These are phyloP conservation scores for Microplitis demolitor DNA, from an alignment of 1,140 invertebrate genomes.

Conservation along the genomic window DNA sequence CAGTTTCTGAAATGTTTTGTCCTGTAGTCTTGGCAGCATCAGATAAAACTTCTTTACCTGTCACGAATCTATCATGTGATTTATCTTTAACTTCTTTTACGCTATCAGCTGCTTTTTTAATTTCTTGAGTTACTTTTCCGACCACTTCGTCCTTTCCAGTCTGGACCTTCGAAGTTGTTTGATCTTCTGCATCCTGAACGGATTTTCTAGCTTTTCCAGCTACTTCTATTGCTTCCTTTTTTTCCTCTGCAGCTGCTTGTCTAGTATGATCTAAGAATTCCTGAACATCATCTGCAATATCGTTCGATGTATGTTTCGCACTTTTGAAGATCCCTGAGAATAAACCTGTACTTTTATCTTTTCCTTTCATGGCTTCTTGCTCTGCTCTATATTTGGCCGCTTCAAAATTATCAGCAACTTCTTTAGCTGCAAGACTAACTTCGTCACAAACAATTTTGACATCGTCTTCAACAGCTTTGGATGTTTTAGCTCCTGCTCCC, in stretches of 20 bases:
- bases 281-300: conserved; percentile 42
- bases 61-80: conserved; percentile 20
- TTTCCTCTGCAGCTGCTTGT: conserved; percentile 21
- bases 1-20: conserved; percentile 14
- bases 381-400: conserved; percentile 28
- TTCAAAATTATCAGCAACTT: conserved; percentile 34
- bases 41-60: conserved; percentile 22
- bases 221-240: too few relatives aligned
- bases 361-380: conserved; percentile 18
- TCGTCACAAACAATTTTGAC: too few relatives aligned
- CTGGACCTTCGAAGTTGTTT: too few relatives aligned
- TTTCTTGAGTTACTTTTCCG: too few relatives aligned
- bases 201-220: too few relatives aligned
- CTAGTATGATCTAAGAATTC: conserved; percentile 47
- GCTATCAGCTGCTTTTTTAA: too few relatives aligned
- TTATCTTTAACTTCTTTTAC: background rate
- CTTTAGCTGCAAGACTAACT: background rate
- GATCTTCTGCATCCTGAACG: too few relatives aligned
- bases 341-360: background rate
- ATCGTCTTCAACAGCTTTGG: background rate
- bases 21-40: conserved; percentile 7
- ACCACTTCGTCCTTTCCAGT: too few relatives aligned
- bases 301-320: background rate
- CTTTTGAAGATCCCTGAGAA: background rate
- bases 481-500: conserved; percentile 28